A percentile compares a stretch with the other conserved stretches of the same genome.
Conservation (phyloP, 2,888 invertebrate species). For the Drosophila gaucha region DNA sequence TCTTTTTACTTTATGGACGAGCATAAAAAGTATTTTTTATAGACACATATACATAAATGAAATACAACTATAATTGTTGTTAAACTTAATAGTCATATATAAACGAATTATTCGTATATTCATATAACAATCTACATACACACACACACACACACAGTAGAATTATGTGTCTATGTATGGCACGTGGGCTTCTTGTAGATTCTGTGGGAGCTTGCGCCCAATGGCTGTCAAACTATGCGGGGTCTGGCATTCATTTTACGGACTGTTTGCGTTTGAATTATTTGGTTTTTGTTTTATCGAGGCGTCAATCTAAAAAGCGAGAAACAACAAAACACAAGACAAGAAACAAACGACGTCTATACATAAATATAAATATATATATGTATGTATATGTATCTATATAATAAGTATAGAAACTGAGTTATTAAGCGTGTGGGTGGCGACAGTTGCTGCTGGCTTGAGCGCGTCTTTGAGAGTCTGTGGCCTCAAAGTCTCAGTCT, state of each 20-base stretch:
- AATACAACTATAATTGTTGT: not conserved
- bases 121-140: not conserved
- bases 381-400: conserved; percentile 40
- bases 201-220: conserved; percentile 38
- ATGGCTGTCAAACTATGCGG: conserved; percentile 45
- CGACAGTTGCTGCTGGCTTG: conserved; percentile 32
- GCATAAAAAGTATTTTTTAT: not conserved
- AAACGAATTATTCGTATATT: not conserved
- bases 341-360: conserved; percentile 16
- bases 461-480: conserved; percentile 29
- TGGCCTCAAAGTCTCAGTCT: conserved; percentile 15
- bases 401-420: conserved; percentile 62
- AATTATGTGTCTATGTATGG: not conserved
- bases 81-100: not conserved
- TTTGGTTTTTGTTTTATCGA: conserved; percentile 40
- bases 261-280: conserved; percentile 42
- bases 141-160: not conserved
- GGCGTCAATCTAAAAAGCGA: conserved; percentile 68
- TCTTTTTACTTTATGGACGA: not conserved
- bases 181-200: conserved; percentile 50
- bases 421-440: conserved; percentile 55
- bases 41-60: not conserved
- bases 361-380: conserved; percentile 53
- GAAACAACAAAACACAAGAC: conserved; percentile 32
- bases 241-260: conserved; percentile 44